phyloP scores from a whole-genome alignment of 2,113 vertebrate genomes.

The Aix galericulata region DNA sequence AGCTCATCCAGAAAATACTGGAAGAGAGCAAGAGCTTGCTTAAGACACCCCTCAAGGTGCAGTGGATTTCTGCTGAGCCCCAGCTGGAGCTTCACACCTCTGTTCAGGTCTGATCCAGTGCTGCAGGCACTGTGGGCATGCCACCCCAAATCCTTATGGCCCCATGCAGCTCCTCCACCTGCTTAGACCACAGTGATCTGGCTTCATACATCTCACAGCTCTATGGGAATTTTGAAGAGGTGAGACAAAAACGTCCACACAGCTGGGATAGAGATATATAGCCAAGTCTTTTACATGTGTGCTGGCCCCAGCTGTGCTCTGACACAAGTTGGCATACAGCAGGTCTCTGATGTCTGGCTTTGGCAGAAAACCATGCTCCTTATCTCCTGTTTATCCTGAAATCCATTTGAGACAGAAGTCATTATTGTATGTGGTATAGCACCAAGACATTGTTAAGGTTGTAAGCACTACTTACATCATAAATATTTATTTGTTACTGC shows the following conservation, averaged over 20 bases:
- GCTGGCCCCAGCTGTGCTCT: not conserved
- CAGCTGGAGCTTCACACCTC: not conserved
- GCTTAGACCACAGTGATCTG: fast-evolving
- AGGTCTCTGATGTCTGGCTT: not conserved
- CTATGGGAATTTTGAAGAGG: not conserved
- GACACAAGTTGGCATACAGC: not conserved
- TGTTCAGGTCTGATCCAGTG: not conserved
- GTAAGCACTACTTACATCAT: not conserved
- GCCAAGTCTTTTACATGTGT: not conserved
- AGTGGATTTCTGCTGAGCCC: not conserved
- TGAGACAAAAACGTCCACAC: not conserved
- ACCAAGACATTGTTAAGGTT: not conserved
- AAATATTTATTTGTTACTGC: not conserved
- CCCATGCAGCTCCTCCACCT: fast-evolving
- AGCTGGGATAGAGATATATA: not conserved
- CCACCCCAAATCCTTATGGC: fast-evolving
- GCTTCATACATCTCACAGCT: not conserved
- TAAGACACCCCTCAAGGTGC: not conserved
- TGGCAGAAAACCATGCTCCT: not conserved
- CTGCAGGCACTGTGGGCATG: fast-evolving
- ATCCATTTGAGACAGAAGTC: not conserved
- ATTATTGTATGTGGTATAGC: not conserved
- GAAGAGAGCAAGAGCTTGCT: not conserved
- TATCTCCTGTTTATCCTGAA: slow-evolving; percentile 11
- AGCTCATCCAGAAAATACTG: not conserved